These are phyloP conservation scores for Brachyistius frenatus DNA, from an alignment of 2,113 vertebrate species.

Conservation along the genomic window DNA sequence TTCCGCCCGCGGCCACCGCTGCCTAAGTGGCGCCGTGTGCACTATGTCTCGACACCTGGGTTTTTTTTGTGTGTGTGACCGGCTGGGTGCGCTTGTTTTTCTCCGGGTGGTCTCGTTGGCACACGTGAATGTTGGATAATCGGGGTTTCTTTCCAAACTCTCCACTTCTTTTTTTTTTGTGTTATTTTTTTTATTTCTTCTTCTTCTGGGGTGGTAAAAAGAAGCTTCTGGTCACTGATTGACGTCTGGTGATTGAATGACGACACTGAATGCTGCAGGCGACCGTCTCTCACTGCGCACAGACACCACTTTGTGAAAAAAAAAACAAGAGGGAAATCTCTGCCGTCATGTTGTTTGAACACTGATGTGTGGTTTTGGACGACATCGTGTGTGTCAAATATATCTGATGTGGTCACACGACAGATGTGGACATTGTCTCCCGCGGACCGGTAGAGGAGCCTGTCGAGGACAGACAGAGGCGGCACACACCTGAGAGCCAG, in stretches of 20 bases:
- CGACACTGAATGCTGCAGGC: conserved; percentile 49
- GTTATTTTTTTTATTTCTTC: neutral
- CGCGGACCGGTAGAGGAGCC: conserved; percentile 54
- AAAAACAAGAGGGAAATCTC: neutral
- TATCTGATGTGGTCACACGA: conserved; percentile 77
- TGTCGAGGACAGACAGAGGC: conserved; percentile 53
- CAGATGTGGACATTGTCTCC: conserved; percentile 66
- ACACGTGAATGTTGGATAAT: conserved; percentile 15
- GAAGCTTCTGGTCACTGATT: conserved; percentile 53
- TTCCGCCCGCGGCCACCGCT: too few relatives aligned
- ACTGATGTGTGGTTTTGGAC: conserved; percentile 38
- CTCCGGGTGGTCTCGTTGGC: too few relatives aligned
- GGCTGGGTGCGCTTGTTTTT: too few relatives aligned
- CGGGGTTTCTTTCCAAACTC: conserved; percentile 50
- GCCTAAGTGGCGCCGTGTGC: too few relatives aligned
- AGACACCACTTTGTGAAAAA: conserved; percentile 36
- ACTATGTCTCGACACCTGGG: too few relatives aligned
- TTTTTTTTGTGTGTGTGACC: too few relatives aligned
- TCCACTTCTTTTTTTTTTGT: conserved; percentile 56
- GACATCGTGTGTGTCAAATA: conserved; percentile 33
- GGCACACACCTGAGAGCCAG: conserved; percentile 38
- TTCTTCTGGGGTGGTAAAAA: conserved; percentile 25
- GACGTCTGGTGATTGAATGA: conserved; percentile 60
- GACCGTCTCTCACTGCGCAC: conserved; percentile 61
- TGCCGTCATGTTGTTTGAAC: conserved; percentile 44